Percentiles rank a stretch among this genome's conserved stretches.
Evolutionary conservation across 2,113 vertebrate genomes (phyloP).

Genomic region (Cottus gobio): DNA sequence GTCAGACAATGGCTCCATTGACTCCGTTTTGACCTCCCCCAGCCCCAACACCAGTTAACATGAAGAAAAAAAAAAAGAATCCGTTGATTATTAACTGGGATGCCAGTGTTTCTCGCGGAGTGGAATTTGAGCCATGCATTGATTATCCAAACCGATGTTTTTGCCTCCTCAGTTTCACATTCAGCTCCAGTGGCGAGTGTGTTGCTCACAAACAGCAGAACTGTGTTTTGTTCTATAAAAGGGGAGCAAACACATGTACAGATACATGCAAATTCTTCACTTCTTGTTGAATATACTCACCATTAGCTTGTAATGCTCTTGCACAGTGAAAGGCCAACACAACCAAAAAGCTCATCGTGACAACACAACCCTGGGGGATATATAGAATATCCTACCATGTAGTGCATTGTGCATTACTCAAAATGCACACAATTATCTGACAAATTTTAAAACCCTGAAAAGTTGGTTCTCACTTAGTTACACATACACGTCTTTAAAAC

Average conservation of each 20-base stretch:
- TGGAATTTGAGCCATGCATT: slow-evolving; percentile 70
- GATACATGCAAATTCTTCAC: slow-evolving; percentile 36
- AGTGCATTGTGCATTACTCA: slow-evolving; percentile 30
- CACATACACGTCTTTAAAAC: not conserved
- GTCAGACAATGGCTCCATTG: slow-evolving; percentile 74
- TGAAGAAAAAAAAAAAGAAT: slow-evolving; percentile 46
- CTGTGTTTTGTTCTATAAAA: not conserved
- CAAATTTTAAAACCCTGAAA: slow-evolving; percentile 42
- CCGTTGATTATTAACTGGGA: slow-evolving; percentile 75
- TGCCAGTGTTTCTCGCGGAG: slow-evolving; percentile 46
- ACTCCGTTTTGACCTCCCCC: slow-evolving; percentile 51
- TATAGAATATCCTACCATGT: slow-evolving; percentile 17
- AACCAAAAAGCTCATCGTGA: slow-evolving; percentile 17
- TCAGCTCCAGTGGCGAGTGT: slow-evolving; percentile 21
- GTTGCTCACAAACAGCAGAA: slow-evolving; percentile 15
- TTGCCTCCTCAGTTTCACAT: slow-evolving; percentile 30
- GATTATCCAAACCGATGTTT: slow-evolving; percentile 49
- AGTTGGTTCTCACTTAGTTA: not conserved
- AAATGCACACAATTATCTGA: slow-evolving; percentile 19
- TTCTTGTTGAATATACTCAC: slow-evolving; percentile 33
- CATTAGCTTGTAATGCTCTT: slow-evolving; percentile 26
- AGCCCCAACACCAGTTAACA: slow-evolving; percentile 42
- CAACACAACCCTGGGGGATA: not conserved
- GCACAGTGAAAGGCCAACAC: slow-evolving; percentile 31
- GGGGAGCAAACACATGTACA: not conserved